A percentile compares a stretch with the other conserved stretches of the same genome.
phyloP scores from a whole-genome alignment of 1,140 invertebrate genomes.

The Drosophila triauraria region DNA sequence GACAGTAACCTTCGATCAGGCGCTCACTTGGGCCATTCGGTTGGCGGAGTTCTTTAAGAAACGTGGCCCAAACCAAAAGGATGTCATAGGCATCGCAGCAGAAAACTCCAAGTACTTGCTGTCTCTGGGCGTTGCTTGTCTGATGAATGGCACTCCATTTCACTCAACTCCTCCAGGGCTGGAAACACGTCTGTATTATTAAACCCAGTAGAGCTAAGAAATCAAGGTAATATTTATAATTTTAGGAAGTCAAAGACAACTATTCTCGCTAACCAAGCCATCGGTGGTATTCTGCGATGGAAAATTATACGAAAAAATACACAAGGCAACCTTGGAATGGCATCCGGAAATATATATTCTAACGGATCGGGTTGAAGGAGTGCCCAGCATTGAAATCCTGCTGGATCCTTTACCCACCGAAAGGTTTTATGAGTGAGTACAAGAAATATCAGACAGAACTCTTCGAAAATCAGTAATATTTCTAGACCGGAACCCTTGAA shows the following conservation, averaged over 20 bases:
- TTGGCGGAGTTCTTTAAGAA: slow-evolving; percentile 66
- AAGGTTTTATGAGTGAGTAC: slow-evolving; percentile 62
- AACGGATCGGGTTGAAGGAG: slow-evolving; percentile 49
- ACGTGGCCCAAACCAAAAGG: slow-evolving; percentile 54
- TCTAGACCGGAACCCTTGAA: slow-evolving; percentile 57
- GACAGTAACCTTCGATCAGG: slow-evolving; percentile 53
- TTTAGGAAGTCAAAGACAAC: slow-evolving; percentile 56
- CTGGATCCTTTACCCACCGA: slow-evolving; percentile 59
- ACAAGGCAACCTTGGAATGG: slow-evolving; percentile 47
- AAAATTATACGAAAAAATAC: slow-evolving; percentile 60
- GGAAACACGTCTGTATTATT: slow-evolving; percentile 52
- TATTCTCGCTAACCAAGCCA: slow-evolving; percentile 67
- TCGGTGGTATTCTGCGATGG: slow-evolving; percentile 74
- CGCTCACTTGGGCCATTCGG: slow-evolving; percentile 65
- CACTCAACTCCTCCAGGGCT: slow-evolving; percentile 59
- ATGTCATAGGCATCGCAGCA: slow-evolving; percentile 71
- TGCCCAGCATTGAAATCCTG: slow-evolving; percentile 59
- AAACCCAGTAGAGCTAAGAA: background rate
- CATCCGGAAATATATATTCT: slow-evolving; percentile 70
- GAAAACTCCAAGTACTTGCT: slow-evolving; percentile 69
- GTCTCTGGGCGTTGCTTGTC: slow-evolving; percentile 64
- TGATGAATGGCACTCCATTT: slow-evolving; percentile 71
- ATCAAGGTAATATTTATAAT: background rate
- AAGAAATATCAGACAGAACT: no score
- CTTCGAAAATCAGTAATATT: background rate